Percentiles rank a stretch among this genome's conserved stretches.
Conservation (phyloP, 2,888 invertebrate species). For the Megaustenia siamemsis region DNA sequence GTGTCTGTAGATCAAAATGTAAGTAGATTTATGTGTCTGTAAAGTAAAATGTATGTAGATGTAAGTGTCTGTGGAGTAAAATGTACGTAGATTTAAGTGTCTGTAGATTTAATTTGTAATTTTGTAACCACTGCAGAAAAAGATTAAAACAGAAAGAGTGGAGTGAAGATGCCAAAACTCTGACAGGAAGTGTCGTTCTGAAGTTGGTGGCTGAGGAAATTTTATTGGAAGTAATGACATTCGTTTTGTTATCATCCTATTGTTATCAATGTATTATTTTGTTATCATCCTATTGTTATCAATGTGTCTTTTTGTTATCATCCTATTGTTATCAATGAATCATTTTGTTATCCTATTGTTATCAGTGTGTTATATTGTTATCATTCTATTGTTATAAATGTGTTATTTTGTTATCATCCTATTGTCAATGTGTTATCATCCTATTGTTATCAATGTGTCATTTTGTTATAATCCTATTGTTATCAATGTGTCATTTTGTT, state of each 20-base stretch:
- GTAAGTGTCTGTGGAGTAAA: too few species aligned
- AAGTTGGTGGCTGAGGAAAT: constrained; percentile 73
- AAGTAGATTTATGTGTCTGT: too few species aligned
- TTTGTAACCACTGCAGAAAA: constrained; percentile 58
- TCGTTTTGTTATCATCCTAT: neutral
- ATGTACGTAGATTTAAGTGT: too few species aligned
- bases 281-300: neutral
- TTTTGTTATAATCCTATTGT: too few species aligned
- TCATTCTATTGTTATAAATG: neutral
- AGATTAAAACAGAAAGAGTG: constrained; percentile 63
- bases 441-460: too few species aligned
- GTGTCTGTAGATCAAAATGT: too few species aligned
- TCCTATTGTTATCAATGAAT: too few species aligned
- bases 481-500: too few species aligned
- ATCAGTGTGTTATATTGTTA: too few species aligned
- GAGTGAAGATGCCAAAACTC: constrained; percentile 61
- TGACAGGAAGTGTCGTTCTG: constrained; percentile 67
- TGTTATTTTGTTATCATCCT: too few species aligned
- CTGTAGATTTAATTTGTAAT: neutral
- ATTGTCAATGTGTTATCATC: too few species aligned
- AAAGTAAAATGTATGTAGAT: too few species aligned
- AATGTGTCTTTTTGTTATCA: constrained; percentile 7
- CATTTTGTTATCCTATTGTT: neutral
- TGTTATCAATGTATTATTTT: neutral
- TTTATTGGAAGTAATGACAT: constrained; percentile 65